Evolutionary conservation across 2,888 invertebrate species (phyloP).

Genomic region (Dorcus parallelipipedus): DNA sequence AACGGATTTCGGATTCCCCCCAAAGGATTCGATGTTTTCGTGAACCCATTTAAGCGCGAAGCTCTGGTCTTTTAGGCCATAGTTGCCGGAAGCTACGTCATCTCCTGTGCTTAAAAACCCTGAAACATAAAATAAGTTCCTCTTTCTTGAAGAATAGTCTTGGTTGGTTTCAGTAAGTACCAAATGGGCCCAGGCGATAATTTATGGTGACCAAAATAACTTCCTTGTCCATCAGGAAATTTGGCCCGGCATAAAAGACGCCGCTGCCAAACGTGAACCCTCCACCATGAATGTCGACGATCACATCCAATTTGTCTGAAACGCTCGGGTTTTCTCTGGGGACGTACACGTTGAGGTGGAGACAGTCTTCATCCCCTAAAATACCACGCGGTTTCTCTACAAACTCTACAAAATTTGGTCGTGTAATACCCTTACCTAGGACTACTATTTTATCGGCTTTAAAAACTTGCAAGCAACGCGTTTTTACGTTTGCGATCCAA

Average conservation of each 20-base stretch:
- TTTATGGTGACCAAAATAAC: conserved; percentile 41
- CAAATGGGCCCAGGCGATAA: conserved; percentile 32
- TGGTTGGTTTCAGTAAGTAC: conserved; percentile 39
- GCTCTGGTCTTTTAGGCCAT: conserved; percentile 67
- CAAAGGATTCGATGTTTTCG: conserved; percentile 62
- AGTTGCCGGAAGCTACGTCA: conserved; percentile 53
- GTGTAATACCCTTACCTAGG: neutral
- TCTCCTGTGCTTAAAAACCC: conserved; percentile 72
- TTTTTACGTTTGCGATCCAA: conserved; percentile 20
- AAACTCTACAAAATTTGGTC: no score
- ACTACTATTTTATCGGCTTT: neutral
- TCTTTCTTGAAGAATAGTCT: neutral
- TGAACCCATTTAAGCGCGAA: conserved; percentile 65
- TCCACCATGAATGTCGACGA: conserved; percentile 51
- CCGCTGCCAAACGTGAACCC: conserved; percentile 45
- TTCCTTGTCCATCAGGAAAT: conserved; percentile 46
- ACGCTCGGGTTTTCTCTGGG: conserved; percentile 49
- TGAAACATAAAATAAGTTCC: neutral
- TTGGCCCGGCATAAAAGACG: conserved; percentile 44
- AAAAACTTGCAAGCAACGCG: conserved; percentile 14
- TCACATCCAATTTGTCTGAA: conserved; percentile 41
- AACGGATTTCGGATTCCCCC: conserved; percentile 63
- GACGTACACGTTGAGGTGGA: conserved; percentile 61
- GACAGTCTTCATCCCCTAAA: conserved; percentile 63
- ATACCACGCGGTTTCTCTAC: no score